Conservation (phyloP, 2,113 vertebrate genomes). For the Vicugna pacos region DNA sequence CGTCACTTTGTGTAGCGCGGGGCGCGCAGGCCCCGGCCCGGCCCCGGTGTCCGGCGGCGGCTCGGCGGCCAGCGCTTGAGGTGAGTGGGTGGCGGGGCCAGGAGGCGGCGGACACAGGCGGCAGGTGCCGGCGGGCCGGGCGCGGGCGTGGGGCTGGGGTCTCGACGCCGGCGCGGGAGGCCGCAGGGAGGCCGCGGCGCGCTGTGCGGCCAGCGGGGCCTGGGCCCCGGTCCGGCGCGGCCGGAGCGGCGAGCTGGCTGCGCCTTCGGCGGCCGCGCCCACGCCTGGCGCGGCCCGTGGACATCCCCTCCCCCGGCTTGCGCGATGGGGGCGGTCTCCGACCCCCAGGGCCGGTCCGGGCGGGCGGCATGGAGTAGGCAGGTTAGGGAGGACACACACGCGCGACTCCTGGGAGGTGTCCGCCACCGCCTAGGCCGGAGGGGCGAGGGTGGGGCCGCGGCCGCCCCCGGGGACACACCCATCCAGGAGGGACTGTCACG, state of each 20-base stretch:
- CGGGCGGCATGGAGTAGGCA: background rate
- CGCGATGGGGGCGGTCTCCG: background rate
- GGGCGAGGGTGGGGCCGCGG: background rate
- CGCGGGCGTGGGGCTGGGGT: background rate
- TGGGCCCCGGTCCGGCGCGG: background rate
- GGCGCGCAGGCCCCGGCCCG: slow-evolving; percentile 50
- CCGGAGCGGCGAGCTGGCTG: background rate
- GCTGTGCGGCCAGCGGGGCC: background rate
- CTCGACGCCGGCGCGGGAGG: background rate
- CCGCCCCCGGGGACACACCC: slow-evolving; percentile 62
- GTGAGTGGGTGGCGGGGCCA: slow-evolving; percentile 57
- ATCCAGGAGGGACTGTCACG: slow-evolving; percentile 44
- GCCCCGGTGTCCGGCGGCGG: slow-evolving; percentile 36
- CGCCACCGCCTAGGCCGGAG: background rate
- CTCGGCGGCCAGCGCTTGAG: background rate
- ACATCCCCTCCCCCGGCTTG: background rate
- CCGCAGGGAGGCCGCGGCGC: background rate
- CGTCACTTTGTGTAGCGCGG: slow-evolving; percentile 82
- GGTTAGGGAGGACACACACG: background rate
- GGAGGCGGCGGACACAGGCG: background rate
- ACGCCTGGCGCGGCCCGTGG: background rate
- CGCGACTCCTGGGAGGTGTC: background rate
- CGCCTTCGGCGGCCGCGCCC: background rate
- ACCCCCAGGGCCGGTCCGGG: background rate
- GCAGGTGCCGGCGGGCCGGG: slow-evolving; percentile 57